Conservation (phyloP, 2,888 invertebrate species). For the Entomobrya proxima region DNA sequence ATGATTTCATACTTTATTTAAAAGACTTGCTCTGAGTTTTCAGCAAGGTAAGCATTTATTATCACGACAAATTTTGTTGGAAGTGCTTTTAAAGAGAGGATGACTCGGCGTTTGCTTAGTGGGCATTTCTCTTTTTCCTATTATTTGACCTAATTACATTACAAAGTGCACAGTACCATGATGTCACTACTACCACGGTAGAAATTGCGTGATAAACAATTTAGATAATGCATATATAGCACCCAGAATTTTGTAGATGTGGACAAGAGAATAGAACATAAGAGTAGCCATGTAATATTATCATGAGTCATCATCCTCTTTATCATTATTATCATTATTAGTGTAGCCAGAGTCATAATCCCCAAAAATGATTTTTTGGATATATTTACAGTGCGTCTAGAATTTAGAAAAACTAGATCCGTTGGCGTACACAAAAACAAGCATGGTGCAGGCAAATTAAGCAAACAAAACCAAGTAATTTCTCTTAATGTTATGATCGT, state of each 20-base stretch:
- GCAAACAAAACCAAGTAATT: neutral
- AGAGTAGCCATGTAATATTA: neutral
- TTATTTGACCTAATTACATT: constrained; percentile 9
- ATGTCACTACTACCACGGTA: neutral
- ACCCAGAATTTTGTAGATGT: too few relatives aligned
- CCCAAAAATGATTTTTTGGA: neutral
- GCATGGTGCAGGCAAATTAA: neutral
- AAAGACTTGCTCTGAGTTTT: too few relatives aligned
- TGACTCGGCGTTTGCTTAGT: neutral
- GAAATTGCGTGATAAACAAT: neutral
- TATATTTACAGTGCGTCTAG: constrained; percentile 17
- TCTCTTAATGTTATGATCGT: neutral
- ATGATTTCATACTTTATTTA: neutral
- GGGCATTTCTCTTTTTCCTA: neutral
- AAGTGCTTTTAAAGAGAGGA: too few relatives aligned
- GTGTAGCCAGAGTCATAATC: neutral
- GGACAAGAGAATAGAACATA: too few relatives aligned
- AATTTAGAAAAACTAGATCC: neutral
- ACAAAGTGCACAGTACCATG: neutral
- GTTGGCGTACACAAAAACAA: too few relatives aligned
- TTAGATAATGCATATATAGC: neutral
- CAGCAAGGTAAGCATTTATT: too few relatives aligned
- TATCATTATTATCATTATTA: neutral
- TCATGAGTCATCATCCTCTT: constrained; percentile 10
- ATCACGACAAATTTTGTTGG: too few relatives aligned